These are phyloP conservation scores for Epinotia nisella DNA, from an alignment of 2,888 invertebrate genomes.

Conservation along the genomic window DNA sequence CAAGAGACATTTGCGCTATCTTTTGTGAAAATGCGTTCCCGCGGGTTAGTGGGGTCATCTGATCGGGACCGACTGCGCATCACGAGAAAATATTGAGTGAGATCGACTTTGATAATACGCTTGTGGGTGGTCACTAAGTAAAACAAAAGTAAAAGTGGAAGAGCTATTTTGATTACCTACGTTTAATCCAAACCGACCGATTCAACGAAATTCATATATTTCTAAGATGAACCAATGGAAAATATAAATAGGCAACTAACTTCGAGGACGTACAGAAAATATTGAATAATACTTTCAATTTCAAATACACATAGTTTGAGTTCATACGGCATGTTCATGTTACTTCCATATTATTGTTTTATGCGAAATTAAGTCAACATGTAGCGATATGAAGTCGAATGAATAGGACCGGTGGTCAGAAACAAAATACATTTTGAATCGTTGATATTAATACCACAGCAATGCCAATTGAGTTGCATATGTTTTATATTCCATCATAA, in stretches of 20 bases:
- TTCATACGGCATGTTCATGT: constrained; percentile 49
- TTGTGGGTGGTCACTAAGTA: constrained; percentile 59
- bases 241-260: background rate
- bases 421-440: constrained; percentile 13
- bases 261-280: background rate
- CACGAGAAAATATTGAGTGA: constrained; percentile 75
- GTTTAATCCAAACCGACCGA: constrained; percentile 7
- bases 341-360: constrained; percentile 50
- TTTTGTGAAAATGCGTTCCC: constrained; percentile 64
- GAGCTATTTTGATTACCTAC: constrained; percentile 15
- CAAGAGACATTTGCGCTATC: constrained; percentile 51
- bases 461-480: background rate
- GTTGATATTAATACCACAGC: constrained; percentile 3
- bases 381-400: constrained; percentile 42
- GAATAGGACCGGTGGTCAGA: constrained; percentile 27
- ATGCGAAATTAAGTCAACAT: constrained; percentile 60
- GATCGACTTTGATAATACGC: constrained; percentile 65
- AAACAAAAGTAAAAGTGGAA: constrained; percentile 54
- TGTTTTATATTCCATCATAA: background rate
- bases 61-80: constrained; percentile 72
- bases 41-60: constrained; percentile 69
- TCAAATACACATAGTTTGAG: constrained; percentile 31
- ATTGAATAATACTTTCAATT: constrained; percentile 14
- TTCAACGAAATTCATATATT: background rate
- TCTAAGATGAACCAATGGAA: background rate